Conservation (phyloP, 2,888 invertebrate species). For the Parascotia fuliginaria region DNA sequence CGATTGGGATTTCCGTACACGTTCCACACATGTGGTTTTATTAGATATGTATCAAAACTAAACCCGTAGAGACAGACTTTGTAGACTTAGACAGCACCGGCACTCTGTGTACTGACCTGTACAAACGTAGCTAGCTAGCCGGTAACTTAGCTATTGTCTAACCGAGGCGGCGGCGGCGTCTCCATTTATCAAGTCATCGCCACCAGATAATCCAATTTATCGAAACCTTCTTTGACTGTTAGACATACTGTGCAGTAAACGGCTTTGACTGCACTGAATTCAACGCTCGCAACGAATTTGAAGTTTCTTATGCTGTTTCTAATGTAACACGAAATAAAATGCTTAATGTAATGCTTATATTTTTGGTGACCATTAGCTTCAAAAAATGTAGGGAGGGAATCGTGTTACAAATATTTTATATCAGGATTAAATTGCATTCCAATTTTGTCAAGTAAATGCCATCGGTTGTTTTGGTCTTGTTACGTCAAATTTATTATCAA, state of each 20-base stretch:
- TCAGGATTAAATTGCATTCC: too few relatives aligned
- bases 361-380: too few relatives aligned
- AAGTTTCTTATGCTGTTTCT: too few relatives aligned
- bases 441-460: too few relatives aligned
- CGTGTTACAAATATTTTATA: too few relatives aligned
- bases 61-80: not conserved
- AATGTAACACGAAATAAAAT: too few relatives aligned
- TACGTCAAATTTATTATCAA: too few relatives aligned
- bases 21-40: not conserved
- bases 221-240: slow-evolving; percentile 18
- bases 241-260: slow-evolving; percentile 17
- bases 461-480: too few relatives aligned
- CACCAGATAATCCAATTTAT: slow-evolving; percentile 49
- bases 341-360: too few relatives aligned
- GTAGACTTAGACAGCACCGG: not conserved
- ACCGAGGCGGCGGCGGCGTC: slow-evolving; percentile 23
- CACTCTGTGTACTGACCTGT: not conserved
- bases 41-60: slow-evolving; percentile 1
- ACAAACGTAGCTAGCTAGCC: slow-evolving; percentile 17
- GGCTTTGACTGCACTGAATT: not conserved
- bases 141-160: slow-evolving; percentile 28
- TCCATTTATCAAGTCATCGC: slow-evolving; percentile 46
- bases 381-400: too few relatives aligned
- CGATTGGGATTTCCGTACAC: slow-evolving; percentile 1
- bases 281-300: not conserved